phyloP scores from a whole-genome alignment of 2,113 vertebrate species.

The Tragelaphus scriptus region DNA sequence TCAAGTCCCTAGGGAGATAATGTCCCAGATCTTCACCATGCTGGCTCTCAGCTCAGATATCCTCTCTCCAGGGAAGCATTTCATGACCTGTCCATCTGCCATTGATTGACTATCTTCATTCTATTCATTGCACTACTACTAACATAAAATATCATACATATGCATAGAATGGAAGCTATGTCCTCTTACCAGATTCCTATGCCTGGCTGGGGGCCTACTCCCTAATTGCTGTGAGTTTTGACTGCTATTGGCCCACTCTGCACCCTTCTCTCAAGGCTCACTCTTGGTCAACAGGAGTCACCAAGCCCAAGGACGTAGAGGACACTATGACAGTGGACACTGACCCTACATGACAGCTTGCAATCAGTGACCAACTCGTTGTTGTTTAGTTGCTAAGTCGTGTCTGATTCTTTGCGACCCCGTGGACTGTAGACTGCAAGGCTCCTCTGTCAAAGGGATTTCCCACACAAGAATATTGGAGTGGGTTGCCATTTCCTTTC shows the following conservation, averaged over 20 bases:
- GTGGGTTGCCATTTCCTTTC: background rate
- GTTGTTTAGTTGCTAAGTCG: background rate
- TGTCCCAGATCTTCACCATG: background rate
- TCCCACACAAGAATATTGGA: background rate
- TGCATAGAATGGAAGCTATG: background rate
- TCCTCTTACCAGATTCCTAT: background rate
- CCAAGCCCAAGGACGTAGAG: no score
- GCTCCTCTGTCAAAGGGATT: background rate
- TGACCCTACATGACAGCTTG: background rate
- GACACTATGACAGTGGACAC: background rate
- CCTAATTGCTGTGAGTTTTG: background rate
- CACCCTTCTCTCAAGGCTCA: background rate
- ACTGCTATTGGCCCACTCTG: background rate
- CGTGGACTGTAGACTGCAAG: fast-evolving
- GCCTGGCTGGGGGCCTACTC: background rate
- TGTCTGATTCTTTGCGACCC: background rate
- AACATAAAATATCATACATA: background rate
- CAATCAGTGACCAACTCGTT: no score
- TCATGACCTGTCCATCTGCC: background rate
- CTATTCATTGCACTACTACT: background rate
- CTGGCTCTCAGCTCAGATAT: background rate
- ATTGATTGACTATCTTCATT: background rate
- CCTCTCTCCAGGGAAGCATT: background rate
- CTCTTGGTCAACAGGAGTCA: background rate
- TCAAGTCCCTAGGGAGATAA: background rate